phyloP scores from a whole-genome alignment of 2,797 vertebrate species.

The Podargus strigoides region DNA sequence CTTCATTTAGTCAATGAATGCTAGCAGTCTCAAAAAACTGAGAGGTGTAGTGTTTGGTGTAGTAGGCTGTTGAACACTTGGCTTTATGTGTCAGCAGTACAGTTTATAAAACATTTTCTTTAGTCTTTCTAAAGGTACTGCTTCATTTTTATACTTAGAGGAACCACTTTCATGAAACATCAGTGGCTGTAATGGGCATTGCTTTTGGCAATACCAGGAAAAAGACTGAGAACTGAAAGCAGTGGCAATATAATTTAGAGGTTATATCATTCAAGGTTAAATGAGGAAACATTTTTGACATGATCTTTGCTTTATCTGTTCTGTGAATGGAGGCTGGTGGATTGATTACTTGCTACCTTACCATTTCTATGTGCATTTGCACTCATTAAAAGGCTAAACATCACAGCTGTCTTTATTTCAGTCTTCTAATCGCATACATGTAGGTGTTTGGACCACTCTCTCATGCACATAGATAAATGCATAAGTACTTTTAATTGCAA shows the following conservation, averaged over 20 bases:
- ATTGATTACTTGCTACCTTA: background rate
- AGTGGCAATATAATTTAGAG: background rate
- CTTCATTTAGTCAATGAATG: background rate
- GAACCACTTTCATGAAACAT: background rate
- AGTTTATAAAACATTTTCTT: background rate
- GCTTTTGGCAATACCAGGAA: background rate
- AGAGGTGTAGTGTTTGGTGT: background rate
- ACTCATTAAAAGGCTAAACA: background rate
- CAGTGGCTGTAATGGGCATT: background rate
- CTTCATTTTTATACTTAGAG: background rate
- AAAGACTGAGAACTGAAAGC: background rate
- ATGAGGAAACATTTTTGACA: background rate
- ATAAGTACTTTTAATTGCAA: background rate
- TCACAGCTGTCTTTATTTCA: background rate
- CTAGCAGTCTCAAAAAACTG: background rate
- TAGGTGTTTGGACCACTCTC: background rate
- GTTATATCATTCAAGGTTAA: background rate
- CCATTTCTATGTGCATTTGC: background rate
- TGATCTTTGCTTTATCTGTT: background rate
- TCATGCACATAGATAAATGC: background rate
- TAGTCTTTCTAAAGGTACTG: background rate
- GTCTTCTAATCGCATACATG: background rate
- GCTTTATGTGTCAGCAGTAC: background rate
- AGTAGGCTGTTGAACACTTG: background rate
- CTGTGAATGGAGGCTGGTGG: background rate